Evolutionary conservation across 1,140 invertebrate species (phyloP), one percentile per base, ranked within the genome.

Genomic region (Nymphalis io): DNA sequence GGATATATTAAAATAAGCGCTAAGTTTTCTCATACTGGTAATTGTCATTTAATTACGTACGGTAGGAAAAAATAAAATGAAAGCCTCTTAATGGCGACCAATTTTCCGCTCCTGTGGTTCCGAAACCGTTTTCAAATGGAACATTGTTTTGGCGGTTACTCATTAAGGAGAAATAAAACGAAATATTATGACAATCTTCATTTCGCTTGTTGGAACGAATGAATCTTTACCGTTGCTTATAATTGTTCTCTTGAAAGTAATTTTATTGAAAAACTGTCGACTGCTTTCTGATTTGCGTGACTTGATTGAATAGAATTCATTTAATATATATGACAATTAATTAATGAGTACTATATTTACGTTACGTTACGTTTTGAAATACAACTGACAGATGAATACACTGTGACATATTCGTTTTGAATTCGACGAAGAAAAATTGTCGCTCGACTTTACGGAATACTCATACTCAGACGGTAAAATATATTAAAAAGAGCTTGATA

Each of bases 41-140:
- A 85, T 88, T 88, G 84, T 88, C 82, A 82, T 88, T 88, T 86
- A 88, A 88, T 88, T 88, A 86, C 85, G 79, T 77, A 73, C 74
- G 64, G 75, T 72, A 72, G 69, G 60, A 72, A 74, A 83, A 85
- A 87, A 82, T 74, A 79, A 82, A 81, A 66, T 72, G 73, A 74
- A 65, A 83, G 82, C 78, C 77, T 84, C 78, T 86, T 85, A 86
- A 88, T 86, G 85, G 80, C 68, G 68, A 75, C 79, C 85, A 86
- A 88, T 88, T 88, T 88, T 84, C 78, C 83, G 85, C 74, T 79
- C 73, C 75, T 77, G 79, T 74, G 84, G 73, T 74, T 70, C 53
- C 73, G 62, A 73, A 79, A 79, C 79, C 63, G 65, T 80, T 82
- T 73, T 79, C 78, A 74, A 65, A 70, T 76, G 74, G 78, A 78